Evolutionary conservation across 2,113 vertebrate genomes (phyloP), one percentile per base, ranked within the genome.

Genomic region (Lophura nycthemera): DNA sequence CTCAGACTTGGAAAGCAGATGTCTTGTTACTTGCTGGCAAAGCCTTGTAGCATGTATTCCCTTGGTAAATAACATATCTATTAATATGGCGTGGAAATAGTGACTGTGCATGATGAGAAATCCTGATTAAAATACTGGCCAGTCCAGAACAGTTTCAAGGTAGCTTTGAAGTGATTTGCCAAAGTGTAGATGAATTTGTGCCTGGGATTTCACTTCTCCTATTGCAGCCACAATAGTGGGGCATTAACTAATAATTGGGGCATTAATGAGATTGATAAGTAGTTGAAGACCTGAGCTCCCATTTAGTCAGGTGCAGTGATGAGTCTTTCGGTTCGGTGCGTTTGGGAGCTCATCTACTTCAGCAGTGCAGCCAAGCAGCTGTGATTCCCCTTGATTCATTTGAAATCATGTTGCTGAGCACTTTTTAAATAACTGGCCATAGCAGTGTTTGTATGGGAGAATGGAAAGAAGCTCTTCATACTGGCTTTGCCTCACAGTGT

Each of bases 31-130:
- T 81, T 80, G 69, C 6, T 54, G 80, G 90, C 50, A 86, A 88
- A 96, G 92, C 86, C 79, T 93, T n/a, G 45, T 59, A 89, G 66
- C 86, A 80, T 82, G 79, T 78, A 72, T 42, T 83, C 56, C 75
- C 82, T 50, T 66, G 75, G 25, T 85, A 80, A 85, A 86, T 40
- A 86, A 67, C 2, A 0, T 14, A 47, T 16, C 73, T 59, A 5
- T 87, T 88, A 63, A 70, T 60, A 6, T 2, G 7, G 29, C 0
- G 0, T 74, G 67, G 71, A 89, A 86, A 18, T 8, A 61, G 36
- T 18, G 21, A 48, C 48, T 1, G 6, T 29, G 50, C 3, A 2
- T 52, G 77, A 24, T 70, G 56, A 83, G 19, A 54, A 79, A 73
- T 72, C 36, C 13, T 42, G 61, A 13, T 36, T 42, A 18, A 82